phyloP scores from a whole-genome alignment of 2,888 invertebrate species.

The Dusona sp. region DNA sequence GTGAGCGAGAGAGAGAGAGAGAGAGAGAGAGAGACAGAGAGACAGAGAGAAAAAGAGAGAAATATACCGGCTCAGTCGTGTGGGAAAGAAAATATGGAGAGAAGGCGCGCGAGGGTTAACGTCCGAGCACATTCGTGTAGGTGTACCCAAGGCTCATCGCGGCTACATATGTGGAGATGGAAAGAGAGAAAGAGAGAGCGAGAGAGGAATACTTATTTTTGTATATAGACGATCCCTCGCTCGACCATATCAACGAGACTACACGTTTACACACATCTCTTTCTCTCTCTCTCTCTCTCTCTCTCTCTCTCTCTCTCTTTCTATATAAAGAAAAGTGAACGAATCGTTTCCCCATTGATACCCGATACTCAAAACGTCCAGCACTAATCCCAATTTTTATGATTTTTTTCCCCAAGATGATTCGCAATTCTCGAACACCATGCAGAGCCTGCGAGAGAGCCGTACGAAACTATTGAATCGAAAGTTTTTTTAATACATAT shows the following conservation, averaged over 20 bases:
- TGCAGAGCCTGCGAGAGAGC: not conserved
- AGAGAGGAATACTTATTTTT: slow-evolving; percentile 45
- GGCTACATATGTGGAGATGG: slow-evolving; percentile 30
- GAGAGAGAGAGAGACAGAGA: slow-evolving; percentile 28
- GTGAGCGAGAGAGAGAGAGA: slow-evolving; percentile 41
- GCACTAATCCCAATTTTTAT: slow-evolving; percentile 9
- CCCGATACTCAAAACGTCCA: not conserved
- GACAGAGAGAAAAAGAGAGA: slow-evolving; percentile 25
- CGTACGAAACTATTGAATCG: not conserved
- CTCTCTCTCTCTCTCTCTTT: not conserved
- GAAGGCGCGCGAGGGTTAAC: slow-evolving; percentile 61
- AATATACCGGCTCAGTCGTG: slow-evolving; percentile 41
- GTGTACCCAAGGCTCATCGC: slow-evolving; percentile 62
- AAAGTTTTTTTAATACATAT: not conserved
- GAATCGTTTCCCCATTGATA: slow-evolving; percentile 12
- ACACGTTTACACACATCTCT: not conserved
- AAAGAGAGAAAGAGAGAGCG: slow-evolving; percentile 12
- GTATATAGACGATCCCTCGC: slow-evolving; percentile 35
- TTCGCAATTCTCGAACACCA: not conserved
- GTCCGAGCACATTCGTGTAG: slow-evolving; percentile 59
- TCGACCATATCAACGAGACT: slow-evolving; percentile 44
- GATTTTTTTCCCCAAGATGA: not conserved
- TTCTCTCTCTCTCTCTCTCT: not conserved
- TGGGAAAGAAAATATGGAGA: slow-evolving; percentile 62
- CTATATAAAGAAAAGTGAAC: not conserved